Percentiles rank a stretch among this genome's conserved stretches.
Conservation (phyloP, 2,797 vertebrate species). For the Otus scops region DNA sequence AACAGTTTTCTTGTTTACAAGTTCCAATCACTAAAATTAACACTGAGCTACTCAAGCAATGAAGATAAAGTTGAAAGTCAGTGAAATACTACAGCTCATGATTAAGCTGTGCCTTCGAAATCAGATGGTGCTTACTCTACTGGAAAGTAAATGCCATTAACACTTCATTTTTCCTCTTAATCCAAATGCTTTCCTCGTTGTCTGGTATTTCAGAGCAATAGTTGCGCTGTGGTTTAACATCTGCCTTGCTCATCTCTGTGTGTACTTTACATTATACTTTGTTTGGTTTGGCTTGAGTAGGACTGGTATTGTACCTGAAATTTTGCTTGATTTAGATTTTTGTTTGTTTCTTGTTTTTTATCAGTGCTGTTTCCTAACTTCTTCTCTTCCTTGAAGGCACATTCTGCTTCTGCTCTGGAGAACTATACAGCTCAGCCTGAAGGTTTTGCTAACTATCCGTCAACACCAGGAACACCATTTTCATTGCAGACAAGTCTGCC, state of each 20-base stretch:
- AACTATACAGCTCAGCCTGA: slow-evolving; percentile 88
- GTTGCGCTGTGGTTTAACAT: background rate
- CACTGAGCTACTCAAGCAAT: background rate
- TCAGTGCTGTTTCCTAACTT: background rate
- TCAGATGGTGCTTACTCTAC: background rate
- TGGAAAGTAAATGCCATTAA: background rate
- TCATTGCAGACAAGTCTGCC: slow-evolving; percentile 90
- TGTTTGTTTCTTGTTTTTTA: background rate
- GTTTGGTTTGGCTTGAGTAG: background rate
- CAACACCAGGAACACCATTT: slow-evolving; percentile 88
- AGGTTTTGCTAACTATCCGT: slow-evolving; percentile 87
- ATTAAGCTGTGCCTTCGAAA: background rate
- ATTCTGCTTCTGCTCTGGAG: slow-evolving; percentile 88
- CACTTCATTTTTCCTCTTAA: background rate
- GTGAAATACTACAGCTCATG: background rate
- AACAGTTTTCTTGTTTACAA: background rate
- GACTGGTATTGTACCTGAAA: background rate
- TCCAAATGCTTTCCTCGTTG: background rate
- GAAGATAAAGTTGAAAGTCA: background rate
- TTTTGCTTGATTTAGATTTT: background rate
- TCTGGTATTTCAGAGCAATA: background rate
- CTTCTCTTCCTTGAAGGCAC: slow-evolving; percentile 79
- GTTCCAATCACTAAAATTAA: background rate
- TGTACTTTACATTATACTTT: background rate
- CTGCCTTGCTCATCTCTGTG: background rate